Conservation (phyloP, 2,888 invertebrate genomes). For the Corythucha ciliata region DNA sequence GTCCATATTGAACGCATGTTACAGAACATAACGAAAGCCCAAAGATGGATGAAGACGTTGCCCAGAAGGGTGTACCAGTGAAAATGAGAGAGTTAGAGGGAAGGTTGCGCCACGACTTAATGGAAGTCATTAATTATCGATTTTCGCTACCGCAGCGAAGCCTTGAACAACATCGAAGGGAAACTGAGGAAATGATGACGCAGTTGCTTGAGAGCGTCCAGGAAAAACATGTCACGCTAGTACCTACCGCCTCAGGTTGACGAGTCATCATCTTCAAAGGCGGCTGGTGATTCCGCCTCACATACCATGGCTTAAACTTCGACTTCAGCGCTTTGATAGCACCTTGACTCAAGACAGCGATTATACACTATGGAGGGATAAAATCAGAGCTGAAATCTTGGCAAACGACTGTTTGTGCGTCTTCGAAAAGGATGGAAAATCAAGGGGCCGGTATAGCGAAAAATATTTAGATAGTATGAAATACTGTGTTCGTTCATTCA, state of each 20-base stretch:
- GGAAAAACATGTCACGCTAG: neutral
- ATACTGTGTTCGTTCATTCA: neutral
- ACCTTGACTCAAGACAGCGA: constrained; percentile 1
- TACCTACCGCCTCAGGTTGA: neutral
- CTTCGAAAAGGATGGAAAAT: neutral
- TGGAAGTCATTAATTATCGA: neutral
- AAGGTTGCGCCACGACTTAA: neutral
- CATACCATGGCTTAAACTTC: neutral
- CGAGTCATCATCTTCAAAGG: too few species aligned
- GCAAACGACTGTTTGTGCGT: constrained; percentile 6
- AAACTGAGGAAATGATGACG: neutral
- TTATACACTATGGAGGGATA: constrained; percentile 2
- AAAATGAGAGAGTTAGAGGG: neutral
- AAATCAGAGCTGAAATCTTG: neutral
- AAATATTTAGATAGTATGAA: constrained; percentile 1
- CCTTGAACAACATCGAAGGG: neutral
- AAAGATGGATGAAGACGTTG: neutral
- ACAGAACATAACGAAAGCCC: too few species aligned
- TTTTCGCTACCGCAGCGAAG: neutral
- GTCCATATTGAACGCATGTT: too few species aligned
- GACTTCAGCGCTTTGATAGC: neutral
- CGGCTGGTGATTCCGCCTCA: too few species aligned
- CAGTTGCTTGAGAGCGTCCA: neutral
- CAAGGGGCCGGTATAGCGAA: neutral
- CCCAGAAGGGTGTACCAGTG: neutral